Evolutionary conservation across 2,888 invertebrate species (phyloP), one percentile per base, ranked within the genome.

Genomic region (Dimorphilus gyrociliatus): DNA sequence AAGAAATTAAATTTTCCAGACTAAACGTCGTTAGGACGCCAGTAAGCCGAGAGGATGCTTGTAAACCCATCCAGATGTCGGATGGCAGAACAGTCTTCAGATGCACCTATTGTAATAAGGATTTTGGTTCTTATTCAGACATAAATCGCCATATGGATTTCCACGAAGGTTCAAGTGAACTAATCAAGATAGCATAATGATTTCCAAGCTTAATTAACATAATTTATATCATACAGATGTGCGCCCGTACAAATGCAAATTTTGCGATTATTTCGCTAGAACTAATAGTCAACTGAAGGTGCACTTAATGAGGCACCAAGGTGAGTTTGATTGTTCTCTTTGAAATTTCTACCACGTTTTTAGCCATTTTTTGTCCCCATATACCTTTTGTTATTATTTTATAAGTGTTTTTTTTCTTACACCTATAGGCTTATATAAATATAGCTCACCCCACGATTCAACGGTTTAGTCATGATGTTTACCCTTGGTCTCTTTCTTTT

Each of bases 281-380:
- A 62, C 60, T 23, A 63, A 63, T 45, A 60, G 61, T 32, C 63
- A 64, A 41, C 48, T 64, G 23, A 64, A 64, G 42, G 64, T 64
- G 3, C 64, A 64, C 39, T 61, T 61, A 56, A 60, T 64, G 58
- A 42, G 64, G 29, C 64, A 64, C 46, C 59, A 61, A 45, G 64
- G 64, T 64, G 36, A 29, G 47, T 35, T n/a, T 23, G 13, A n/a
- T n/a, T n/a, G n/a, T n/a, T n/a, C n/a, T n/a, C n/a, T n/a, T n/a
- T n/a, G n/a, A n/a, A n/a, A n/a, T n/a, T n/a, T n/a, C n/a, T n/a
- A n/a, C n/a, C n/a, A n/a, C n/a, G n/a, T n/a, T n/a, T n/a, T n/a
- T n/a, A n/a, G n/a, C n/a, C n/a, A n/a, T n/a, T n/a, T n/a, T n/a
- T n/a, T n/a, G n/a, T n/a, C n/a, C n/a, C n/a, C n/a, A n/a, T n/a